Base-by-base conservation (phyloP, 2,888 invertebrate genomes). In the Pinctada fucata region DNA sequence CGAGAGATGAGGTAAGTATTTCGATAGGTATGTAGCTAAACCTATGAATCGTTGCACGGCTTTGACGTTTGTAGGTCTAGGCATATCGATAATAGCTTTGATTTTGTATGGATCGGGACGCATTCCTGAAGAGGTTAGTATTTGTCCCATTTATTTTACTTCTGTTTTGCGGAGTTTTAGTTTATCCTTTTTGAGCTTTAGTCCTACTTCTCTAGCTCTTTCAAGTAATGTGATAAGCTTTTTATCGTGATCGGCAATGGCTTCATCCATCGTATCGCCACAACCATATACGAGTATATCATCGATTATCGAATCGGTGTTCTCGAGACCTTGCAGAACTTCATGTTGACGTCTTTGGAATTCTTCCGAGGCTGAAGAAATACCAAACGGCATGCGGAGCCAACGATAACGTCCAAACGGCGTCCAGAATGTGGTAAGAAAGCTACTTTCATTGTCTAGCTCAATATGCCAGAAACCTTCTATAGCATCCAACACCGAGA, bases 371-470 rank as follows among this genome's bases (percentile, higher is more conserved):
- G 76, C 71, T 13, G 76, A 70, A n/a, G 76, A 31, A 16, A 76
- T 50, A n/a, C 74, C 78, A 52, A 70, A 78, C 8, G 74, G 74
- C 74, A 78, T 73, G 2, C 70, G 31, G 2, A 74, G 13, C 78
- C 84, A 86, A 31, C 84, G 50, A 67, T 83, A 84, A n/a, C 85
- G 3, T 49, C 84, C 84, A 67, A 77, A 85, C 16, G 81, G 83
- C 6, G 84, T 84, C 45, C 71, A 64, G 69, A 85, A 84, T 6
- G 84, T 84, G 47, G 83, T 86, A 16, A 85, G 79, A 52, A 65
- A 74, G 45, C 80, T 81, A 6, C 79, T 80, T 69, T 74, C 65
- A 10, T 85, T 76, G 64, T 84, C 79, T 8, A 86, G 66, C 52
- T 70, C 72, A 31, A 82, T 66, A 8, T 84, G 82, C 80, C 79